Conservation (phyloP, 2,888 invertebrate species). For the Spilosoma lubricipeda region DNA sequence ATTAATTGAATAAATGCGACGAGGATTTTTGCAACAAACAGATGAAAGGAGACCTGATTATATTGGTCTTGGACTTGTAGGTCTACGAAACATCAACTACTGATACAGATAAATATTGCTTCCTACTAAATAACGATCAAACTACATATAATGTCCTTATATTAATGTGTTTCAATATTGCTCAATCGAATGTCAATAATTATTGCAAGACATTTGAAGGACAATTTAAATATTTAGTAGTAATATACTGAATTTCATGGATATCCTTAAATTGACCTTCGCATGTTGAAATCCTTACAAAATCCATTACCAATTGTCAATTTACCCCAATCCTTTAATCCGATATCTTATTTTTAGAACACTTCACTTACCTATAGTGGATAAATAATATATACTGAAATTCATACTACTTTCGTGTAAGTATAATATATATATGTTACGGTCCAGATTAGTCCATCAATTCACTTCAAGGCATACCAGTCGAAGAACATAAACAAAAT, state of each 20-base stretch:
- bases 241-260: neutral
- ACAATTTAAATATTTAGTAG: constrained; percentile 7
- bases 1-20: constrained; percentile 37
- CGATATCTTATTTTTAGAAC: constrained; percentile 28
- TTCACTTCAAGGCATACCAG: neutral
- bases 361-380: constrained; percentile 5
- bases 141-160: constrained; percentile 22
- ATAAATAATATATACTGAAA: constrained; percentile 41
- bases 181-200: neutral
- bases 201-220: neutral
- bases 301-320: constrained; percentile 18
- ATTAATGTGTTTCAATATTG: constrained; percentile 12
- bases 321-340: constrained; percentile 7
- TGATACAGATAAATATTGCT: constrained; percentile 7
- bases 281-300: constrained; percentile 10
- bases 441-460: constrained; percentile 28
- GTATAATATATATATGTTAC: constrained; percentile 46
- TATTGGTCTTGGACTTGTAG: constrained; percentile 23
- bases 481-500: neutral
- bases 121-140: constrained; percentile 10
- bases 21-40: constrained; percentile 45
- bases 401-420: constrained; percentile 26
- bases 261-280: neutral
- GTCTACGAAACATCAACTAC: constrained; percentile 9
- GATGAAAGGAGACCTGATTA: constrained; percentile 15